phyloP scores from a whole-genome alignment of 1,140 invertebrate genomes.

The Triops longicaudatus region DNA sequence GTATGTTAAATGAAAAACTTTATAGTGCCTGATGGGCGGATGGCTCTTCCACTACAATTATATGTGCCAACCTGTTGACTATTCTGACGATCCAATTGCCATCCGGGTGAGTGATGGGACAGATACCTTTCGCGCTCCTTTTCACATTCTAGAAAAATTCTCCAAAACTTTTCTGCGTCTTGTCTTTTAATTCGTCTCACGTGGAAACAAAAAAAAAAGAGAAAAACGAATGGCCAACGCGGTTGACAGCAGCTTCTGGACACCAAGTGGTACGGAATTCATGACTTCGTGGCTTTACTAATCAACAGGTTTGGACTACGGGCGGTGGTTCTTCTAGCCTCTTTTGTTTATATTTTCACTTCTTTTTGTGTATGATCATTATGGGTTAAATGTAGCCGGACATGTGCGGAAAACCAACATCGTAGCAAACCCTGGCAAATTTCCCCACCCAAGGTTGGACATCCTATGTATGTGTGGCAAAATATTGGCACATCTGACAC shows the following conservation, averaged over 20 bases:
- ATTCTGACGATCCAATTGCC: slow-evolving; percentile 61
- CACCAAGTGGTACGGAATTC: background rate
- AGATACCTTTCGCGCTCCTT: slow-evolving; percentile 7
- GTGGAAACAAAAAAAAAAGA: background rate
- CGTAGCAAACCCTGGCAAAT: too few species aligned
- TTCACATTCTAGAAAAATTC: background rate
- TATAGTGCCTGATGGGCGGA: slow-evolving; percentile 61
- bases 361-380: background rate
- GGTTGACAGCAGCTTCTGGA: background rate
- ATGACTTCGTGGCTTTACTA: background rate
- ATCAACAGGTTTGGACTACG: background rate
- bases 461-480: too few species aligned
- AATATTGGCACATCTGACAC: too few species aligned
- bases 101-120: slow-evolving; percentile 60
- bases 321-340: background rate
- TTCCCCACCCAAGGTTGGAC: too few species aligned
- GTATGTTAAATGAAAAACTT: slow-evolving; percentile 24
- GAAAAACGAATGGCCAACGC: slow-evolving; percentile 36
- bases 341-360: background rate
- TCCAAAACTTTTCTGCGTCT: background rate
- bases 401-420: too few species aligned
- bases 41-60: slow-evolving; percentile 74
- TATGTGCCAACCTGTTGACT: slow-evolving; percentile 78
- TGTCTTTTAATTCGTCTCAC: background rate
- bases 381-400: too few species aligned